Percentiles rank a stretch among this genome's conserved stretches.
Evolutionary conservation across 2,888 invertebrate genomes (phyloP).

Genomic region (Tuta absoluta): DNA sequence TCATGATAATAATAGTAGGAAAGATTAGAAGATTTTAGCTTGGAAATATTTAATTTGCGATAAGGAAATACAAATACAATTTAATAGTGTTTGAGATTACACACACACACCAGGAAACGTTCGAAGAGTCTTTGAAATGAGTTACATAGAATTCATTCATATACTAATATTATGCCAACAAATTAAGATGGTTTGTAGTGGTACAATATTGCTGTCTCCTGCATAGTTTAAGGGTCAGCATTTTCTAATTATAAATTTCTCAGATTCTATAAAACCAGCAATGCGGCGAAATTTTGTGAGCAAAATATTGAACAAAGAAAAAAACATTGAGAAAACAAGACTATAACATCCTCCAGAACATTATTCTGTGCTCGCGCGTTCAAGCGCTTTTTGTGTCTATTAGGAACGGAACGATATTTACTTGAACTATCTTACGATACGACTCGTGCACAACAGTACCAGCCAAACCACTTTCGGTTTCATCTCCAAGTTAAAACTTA

Average conservation of each 20-base stretch:
- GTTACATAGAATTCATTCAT: background rate
- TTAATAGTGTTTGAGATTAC: background rate
- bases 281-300: background rate
- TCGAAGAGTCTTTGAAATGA: background rate
- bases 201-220: constrained; percentile 13
- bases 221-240: background rate
- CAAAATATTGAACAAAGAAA: too few species aligned
- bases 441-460: too few species aligned
- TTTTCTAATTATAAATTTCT: background rate
- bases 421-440: too few species aligned
- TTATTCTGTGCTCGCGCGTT: too few species aligned
- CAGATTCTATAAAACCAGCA: background rate
- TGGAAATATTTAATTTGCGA: background rate
- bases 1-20: background rate
- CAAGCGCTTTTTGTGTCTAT: too few species aligned
- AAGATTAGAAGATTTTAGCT: constrained; percentile 2
- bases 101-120: background rate
- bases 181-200: background rate
- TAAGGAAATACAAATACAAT: constrained; percentile 16
- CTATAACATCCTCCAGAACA: too few species aligned
- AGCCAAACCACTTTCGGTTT: too few species aligned
- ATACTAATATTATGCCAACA: constrained; percentile 15
- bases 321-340: too few species aligned
- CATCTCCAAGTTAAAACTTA: too few species aligned
- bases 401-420: too few species aligned